Base-by-base conservation (phyloP, 2,888 invertebrate species). In the Heliconius erato region DNA sequence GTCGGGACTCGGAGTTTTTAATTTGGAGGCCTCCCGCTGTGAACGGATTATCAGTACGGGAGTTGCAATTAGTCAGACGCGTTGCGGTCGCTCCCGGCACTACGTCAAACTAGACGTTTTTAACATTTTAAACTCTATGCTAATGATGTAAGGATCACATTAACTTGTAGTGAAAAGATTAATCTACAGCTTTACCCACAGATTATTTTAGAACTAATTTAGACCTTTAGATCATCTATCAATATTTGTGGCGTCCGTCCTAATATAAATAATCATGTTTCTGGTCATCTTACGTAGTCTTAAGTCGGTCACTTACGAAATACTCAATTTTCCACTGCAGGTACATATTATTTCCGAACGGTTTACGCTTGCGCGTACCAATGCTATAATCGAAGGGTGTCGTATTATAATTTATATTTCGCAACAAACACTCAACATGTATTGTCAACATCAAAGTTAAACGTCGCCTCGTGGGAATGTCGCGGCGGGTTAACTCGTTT, bases 21-120 rank as follows among this genome's bases (percentile, higher is more conserved):
- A 95, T 95, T 95, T 94, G 91, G 90, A 90, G 90, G 91, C 94
- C 95, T 91, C 95, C 95, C 91, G 94, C 95, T 94, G 95, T 90
- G 95, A 92, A 91, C 90, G 95, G 95, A 95, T 96, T 96, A 95
- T 92, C 92, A 89, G 90, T 88, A 89, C 89, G 90, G 91, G 91
- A 91, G 90, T 91, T 87, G 93, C 94, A 95, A 95, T 95, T 94
- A 95, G 95, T 93, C 91, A 89, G 90, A 79, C 89, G 88, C 90
- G 89, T 89, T 89, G 89, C 90, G 91, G 90, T 89, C 89, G 87
- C 87, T 87, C 88, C 86, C 87, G 90, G 89, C 89, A 88, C 89
- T 88, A 89, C 88, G 89, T 82, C 81, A 83, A 84, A 83, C 81
- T 80, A 44, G 65, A 74, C 32, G 11, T 63, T 77, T 69, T 35